phyloP scores from a whole-genome alignment of 2,113 vertebrate species.

The Burhinus bistriatus region DNA sequence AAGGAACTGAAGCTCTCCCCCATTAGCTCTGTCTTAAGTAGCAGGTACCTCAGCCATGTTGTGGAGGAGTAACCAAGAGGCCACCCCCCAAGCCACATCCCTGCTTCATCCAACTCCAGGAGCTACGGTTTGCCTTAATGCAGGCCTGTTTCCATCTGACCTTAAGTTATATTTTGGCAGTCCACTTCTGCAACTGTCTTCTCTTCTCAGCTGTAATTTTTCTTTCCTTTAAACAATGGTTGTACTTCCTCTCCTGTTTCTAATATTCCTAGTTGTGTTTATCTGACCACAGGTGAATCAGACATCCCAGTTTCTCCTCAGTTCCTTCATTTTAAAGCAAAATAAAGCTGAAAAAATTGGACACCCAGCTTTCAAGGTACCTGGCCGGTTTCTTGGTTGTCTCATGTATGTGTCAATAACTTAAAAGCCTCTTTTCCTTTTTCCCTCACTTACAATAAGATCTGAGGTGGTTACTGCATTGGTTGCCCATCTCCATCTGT shows the following conservation, averaged over 20 bases:
- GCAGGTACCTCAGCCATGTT: accelerated
- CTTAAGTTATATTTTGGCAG: not conserved
- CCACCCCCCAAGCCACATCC: not conserved
- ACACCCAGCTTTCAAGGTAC: not conserved
- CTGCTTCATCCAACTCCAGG: not conserved
- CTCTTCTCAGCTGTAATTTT: not conserved
- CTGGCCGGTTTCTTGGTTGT: not conserved
- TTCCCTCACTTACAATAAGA: not conserved
- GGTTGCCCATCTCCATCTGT: not conserved
- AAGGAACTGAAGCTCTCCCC: not conserved
- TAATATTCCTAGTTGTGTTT: not conserved
- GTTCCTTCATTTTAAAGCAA: not conserved
- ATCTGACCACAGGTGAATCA: not conserved
- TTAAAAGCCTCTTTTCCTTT: not conserved
- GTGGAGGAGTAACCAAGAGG: not conserved
- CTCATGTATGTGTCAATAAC: not conserved
- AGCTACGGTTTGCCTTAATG: not conserved
- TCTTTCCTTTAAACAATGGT: not conserved
- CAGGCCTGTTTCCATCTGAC: not conserved
- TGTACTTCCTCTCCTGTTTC: not conserved
- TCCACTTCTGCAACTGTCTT: not conserved
- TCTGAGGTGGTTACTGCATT: not conserved
- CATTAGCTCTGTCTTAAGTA: not conserved
- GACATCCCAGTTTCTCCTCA: not conserved
- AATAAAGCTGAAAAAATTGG: not conserved